Conservation (phyloP, 2,888 invertebrate species). For the Lissocephala sabroskyi region DNA sequence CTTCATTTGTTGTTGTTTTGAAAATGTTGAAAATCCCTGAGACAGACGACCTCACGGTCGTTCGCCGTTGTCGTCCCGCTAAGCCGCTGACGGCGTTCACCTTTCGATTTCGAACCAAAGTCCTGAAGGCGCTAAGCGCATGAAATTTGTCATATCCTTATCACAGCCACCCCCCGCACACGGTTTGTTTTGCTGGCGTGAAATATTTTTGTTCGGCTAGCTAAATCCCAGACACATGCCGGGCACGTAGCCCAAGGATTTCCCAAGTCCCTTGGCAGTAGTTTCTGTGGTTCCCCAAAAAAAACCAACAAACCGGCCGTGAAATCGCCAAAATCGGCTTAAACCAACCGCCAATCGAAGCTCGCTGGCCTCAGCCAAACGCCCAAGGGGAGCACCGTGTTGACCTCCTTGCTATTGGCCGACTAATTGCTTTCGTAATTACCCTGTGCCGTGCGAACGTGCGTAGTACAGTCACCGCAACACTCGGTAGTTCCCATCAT, state of each 20-base stretch:
- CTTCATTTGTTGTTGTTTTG: slow-evolving; percentile 42
- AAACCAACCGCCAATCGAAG: too few species aligned
- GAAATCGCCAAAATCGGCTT: too few species aligned
- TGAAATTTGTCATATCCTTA: slow-evolving; percentile 62
- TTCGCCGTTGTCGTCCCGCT: too few species aligned
- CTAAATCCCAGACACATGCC: slow-evolving; percentile 46
- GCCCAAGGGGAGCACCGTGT: too few species aligned
- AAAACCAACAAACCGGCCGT: too few species aligned
- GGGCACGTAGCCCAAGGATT: slow-evolving; percentile 21
- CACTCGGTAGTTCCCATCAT: slow-evolving; percentile 69
- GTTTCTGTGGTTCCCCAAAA: slow-evolving; percentile 13
- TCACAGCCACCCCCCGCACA: slow-evolving; percentile 16
- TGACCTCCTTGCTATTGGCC: slow-evolving; percentile 14
- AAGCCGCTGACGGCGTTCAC: slow-evolving; percentile 56
- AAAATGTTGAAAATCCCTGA: slow-evolving; percentile 19
- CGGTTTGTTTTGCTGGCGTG: slow-evolving; percentile 47
- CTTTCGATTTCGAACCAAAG: slow-evolving; percentile 10
- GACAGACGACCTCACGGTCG: too few species aligned
- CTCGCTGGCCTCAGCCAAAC: too few species aligned
- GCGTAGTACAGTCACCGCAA: slow-evolving; percentile 19
- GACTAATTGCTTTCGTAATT: slow-evolving; percentile 58
- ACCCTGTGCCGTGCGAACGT: slow-evolving; percentile 26
- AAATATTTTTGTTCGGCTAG: slow-evolving; percentile 54
- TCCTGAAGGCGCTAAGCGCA: slow-evolving; percentile 38
- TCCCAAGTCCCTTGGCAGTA: slow-evolving; percentile 11